Evolutionary conservation across 2,797 vertebrate species (phyloP).

Genomic region (Malacoraja senta): DNA sequence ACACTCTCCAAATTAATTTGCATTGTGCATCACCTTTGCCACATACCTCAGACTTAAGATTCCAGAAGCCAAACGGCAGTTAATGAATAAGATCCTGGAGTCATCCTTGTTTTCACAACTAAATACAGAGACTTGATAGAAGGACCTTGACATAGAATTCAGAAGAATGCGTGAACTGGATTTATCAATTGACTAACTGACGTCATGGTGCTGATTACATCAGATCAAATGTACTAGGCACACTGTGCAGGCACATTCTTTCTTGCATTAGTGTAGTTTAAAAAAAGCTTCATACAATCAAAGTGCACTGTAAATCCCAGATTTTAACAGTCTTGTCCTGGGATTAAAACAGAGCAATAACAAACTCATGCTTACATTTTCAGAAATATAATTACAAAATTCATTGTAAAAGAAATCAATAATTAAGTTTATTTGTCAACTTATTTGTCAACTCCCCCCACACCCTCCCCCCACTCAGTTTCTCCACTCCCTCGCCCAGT

Average conservation of each 20-base stretch:
- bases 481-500: no score
- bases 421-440: not conserved
- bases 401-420: not conserved
- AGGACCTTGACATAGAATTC: not conserved
- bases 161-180: conserved; percentile 2
- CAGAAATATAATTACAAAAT: not conserved
- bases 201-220: not conserved
- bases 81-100: not conserved
- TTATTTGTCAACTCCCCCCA: no score
- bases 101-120: not conserved
- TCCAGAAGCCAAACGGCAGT: conserved; percentile 3
- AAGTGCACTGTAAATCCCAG: not conserved
- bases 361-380: not conserved
- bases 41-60: not conserved
- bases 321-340: not conserved
- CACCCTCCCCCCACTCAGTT: no score
- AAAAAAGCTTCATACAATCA: not conserved
- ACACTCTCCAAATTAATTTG: not conserved
- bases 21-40: not conserved
- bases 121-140: not conserved
- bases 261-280: conserved; percentile 1
- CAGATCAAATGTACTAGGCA: not conserved
- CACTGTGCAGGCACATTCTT: conserved; percentile 13
- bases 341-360: not conserved
- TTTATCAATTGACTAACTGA: not conserved